Conservation (phyloP, 2,113 vertebrate genomes). For the Acrocephalus kingi region DNA sequence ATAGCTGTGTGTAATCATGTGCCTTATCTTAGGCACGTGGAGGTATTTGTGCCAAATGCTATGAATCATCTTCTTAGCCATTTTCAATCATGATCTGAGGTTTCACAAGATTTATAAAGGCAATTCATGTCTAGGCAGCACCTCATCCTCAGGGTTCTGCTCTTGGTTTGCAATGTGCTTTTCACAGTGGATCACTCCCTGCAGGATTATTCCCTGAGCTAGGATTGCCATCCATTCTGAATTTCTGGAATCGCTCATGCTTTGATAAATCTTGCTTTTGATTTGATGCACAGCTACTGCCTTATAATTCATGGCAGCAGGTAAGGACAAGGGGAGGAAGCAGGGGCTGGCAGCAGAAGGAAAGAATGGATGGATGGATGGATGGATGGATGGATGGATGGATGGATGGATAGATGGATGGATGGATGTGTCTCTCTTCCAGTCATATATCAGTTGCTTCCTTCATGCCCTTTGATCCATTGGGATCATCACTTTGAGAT, state of each 20-base stretch:
- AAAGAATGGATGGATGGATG: too few species aligned
- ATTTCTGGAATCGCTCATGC: background rate
- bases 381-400: too few species aligned
- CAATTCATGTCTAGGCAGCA: background rate
- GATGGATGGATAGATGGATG: too few species aligned
- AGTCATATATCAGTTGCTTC: background rate
- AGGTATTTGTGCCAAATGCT: background rate
- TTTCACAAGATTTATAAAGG: background rate
- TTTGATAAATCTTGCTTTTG: background rate
- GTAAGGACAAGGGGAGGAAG: background rate
- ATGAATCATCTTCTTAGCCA: background rate
- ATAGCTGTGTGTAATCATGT: background rate
- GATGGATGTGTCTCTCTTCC: background rate
- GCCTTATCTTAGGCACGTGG: background rate
- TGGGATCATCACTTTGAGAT: fast-evolving
- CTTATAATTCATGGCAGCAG: background rate
- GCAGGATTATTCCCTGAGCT: background rate
- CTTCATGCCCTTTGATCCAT: background rate
- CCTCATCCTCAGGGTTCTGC: background rate
- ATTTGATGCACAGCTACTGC: background rate
- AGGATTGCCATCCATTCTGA: background rate
- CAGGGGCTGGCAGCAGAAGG: background rate
- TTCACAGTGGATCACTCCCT: background rate
- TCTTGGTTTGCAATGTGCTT: background rate
- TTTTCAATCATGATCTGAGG: background rate